Evolutionary conservation across 2,113 vertebrate species (phyloP).

Genomic region (Montifringilla adamsi): DNA sequence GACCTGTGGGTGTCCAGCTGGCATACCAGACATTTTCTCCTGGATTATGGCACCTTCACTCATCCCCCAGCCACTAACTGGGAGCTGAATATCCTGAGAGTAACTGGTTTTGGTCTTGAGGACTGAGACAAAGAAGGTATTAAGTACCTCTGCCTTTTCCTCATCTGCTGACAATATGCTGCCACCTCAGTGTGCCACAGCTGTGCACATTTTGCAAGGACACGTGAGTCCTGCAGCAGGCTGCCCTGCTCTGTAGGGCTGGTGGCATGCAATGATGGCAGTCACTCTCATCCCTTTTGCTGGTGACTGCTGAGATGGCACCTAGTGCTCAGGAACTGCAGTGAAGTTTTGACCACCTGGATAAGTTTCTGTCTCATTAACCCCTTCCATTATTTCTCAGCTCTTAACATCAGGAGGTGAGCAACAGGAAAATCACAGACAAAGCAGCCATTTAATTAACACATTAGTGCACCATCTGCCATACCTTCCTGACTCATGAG

Average conservation of each 20-base stretch:
- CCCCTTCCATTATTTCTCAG: constrained; percentile 6
- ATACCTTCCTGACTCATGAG: neutral
- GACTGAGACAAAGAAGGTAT: neutral
- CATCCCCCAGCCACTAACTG: neutral
- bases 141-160: neutral
- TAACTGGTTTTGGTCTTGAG: neutral
- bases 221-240: neutral
- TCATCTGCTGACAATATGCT: neutral
- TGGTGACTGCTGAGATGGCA: neutral
- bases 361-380: constrained; percentile 21
- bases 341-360: neutral
- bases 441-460: constrained; percentile 38
- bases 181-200: neutral
- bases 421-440: neutral
- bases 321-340: neutral
- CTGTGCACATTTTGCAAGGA: neutral
- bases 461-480: constrained; percentile 19
- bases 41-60: neutral
- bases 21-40: neutral
- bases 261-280: neutral
- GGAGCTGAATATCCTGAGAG: neutral
- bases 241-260: neutral
- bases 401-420: neutral
- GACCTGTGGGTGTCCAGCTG: neutral
- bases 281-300: neutral